A percentile compares a stretch with the other conserved stretches of the same genome.
Evolutionary conservation across 2,797 vertebrate species (phyloP).

Genomic region (Phrynocephalus guinanensis): DNA sequence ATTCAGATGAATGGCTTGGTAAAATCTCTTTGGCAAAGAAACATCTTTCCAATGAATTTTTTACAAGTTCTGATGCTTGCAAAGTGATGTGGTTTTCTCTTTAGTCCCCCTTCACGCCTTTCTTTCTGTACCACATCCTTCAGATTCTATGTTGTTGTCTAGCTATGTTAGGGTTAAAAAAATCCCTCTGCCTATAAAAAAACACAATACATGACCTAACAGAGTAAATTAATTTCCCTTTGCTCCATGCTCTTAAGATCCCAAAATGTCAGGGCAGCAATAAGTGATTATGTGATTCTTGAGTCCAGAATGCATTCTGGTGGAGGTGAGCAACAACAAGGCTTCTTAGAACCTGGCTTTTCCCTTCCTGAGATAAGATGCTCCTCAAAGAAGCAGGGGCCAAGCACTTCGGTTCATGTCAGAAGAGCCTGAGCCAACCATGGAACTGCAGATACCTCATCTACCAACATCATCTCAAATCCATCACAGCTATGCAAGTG

Average conservation of each 20-base stretch:
- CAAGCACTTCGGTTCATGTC: too few relatives aligned
- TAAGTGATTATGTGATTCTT: too few relatives aligned
- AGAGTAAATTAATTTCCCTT: slow-evolving; percentile 1
- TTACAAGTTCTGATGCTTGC: slow-evolving; percentile 44
- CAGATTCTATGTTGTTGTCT: not conserved
- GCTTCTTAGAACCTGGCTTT: too few relatives aligned
- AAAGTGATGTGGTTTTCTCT: not conserved
- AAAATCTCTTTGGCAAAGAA: slow-evolving; percentile 60
- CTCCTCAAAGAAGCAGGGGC: too few relatives aligned
- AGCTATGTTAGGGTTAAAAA: not conserved
- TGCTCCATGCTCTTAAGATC: slow-evolving; percentile 7
- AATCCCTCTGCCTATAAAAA: slow-evolving; percentile 24
- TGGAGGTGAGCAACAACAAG: too few relatives aligned
- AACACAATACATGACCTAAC: not conserved
- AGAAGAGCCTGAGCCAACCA: too few relatives aligned
- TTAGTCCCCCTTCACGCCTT: slow-evolving; percentile 37
- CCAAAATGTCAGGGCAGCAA: not conserved
- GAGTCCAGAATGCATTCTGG: too few relatives aligned
- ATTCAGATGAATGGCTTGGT: slow-evolving; percentile 65
- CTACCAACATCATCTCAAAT: too few relatives aligned
- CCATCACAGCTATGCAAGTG: too few relatives aligned
- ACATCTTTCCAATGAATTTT: slow-evolving; percentile 57
- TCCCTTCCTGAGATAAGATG: too few relatives aligned
- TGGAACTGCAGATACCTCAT: too few relatives aligned
- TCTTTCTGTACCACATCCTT: slow-evolving; percentile 26